phyloP scores from a whole-genome alignment of 2,888 invertebrate genomes.

The Galerucella pusilla region DNA sequence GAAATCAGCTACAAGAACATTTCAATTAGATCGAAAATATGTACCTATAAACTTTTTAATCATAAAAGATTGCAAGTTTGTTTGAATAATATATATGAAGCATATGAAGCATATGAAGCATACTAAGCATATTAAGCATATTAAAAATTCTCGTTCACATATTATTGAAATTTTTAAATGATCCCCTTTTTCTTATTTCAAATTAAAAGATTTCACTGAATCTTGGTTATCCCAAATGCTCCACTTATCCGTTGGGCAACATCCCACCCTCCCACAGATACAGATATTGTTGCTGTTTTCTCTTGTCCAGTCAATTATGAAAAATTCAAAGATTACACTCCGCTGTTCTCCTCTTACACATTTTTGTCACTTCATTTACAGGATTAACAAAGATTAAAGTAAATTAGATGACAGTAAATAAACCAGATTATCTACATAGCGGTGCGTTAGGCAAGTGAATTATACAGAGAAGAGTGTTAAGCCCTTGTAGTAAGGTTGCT shows the following conservation, averaged over 20 bases:
- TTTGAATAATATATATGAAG: neutral
- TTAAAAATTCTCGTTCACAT: neutral
- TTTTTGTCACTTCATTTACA: conserved; percentile 8
- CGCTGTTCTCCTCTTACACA: neutral
- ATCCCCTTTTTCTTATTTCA: too few species aligned
- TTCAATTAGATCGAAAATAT: neutral
- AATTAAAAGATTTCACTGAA: too few species aligned
- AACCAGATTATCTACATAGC: conserved; percentile 28
- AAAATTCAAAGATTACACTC: too few species aligned
- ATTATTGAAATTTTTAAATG: neutral
- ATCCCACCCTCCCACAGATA: too few species aligned
- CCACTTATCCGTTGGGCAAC: too few species aligned
- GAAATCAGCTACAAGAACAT: neutral
- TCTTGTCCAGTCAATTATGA: too few species aligned
- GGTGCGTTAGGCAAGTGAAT: conserved; percentile 25
- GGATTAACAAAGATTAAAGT: conserved; percentile 28
- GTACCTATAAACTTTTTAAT: neutral
- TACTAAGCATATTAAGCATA: too few species aligned
- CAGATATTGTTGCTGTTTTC: too few species aligned
- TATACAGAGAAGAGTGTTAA: conserved; percentile 37
- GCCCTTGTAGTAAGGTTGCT: conserved; percentile 34
- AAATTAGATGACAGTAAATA: conserved; percentile 31
- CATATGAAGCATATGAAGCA: too few species aligned
- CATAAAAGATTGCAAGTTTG: neutral
- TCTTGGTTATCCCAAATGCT: too few species aligned